Conservation (phyloP, 2,113 vertebrate genomes). For the Chloroceryle aenea region DNA sequence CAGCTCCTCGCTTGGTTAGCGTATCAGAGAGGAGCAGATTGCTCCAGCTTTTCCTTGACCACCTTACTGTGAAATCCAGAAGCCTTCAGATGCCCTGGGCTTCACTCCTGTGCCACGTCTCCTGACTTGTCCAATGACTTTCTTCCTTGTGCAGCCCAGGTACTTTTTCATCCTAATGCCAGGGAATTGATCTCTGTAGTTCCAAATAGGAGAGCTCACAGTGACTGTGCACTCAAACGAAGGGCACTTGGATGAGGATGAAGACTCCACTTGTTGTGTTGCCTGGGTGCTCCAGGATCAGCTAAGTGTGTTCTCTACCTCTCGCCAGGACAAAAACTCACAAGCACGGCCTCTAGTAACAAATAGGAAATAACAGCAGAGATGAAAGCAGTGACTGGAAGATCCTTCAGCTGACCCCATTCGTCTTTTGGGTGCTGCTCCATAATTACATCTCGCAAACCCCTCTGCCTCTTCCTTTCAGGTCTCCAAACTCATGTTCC, state of each 20-base stretch:
- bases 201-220: neutral
- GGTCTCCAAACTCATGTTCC: neutral
- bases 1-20: neutral
- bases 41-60: neutral
- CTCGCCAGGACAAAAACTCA: neutral
- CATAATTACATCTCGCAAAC: neutral
- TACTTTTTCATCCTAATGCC: neutral
- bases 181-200: neutral
- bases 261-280: neutral
- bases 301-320: neutral
- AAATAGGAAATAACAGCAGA: neutral
- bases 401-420: neutral
- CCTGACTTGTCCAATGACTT: neutral
- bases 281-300: neutral
- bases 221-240: neutral
- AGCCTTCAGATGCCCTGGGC: neutral
- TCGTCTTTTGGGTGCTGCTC: neutral
- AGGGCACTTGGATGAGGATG: neutral
- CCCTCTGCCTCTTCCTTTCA: neutral
- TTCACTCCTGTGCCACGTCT: neutral
- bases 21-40: rapidly evolving
- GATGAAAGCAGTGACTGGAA: neutral
- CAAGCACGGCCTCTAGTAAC: neutral
- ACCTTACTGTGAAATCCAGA: neutral
- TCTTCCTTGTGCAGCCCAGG: neutral